These are phyloP conservation scores for Anastrepha obliqua DNA, from an alignment of 1,140 invertebrate species.

Conservation along the genomic window DNA sequence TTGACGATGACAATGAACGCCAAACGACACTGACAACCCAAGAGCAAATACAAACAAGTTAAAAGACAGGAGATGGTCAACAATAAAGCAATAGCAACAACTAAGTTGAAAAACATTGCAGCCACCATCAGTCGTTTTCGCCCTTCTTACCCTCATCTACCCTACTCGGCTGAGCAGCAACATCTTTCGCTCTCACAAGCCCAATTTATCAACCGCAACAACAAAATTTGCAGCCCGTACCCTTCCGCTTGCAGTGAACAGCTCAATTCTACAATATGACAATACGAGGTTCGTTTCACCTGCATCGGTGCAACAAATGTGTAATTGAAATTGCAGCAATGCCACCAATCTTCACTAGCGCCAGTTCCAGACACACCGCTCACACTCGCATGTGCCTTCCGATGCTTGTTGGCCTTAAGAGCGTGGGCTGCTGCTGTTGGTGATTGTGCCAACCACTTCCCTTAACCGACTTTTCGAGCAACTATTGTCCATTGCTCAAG, in stretches of 20 bases:
- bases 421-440: background rate
- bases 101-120: background rate
- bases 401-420: background rate
- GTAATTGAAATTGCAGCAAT: constrained; percentile 12
- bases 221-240: background rate
- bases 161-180: background rate
- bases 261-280: background rate
- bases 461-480: background rate
- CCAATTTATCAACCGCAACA: constrained; percentile 9
- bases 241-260: background rate
- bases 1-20: constrained; percentile 18
- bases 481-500: background rate
- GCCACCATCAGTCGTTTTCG: too few species aligned
- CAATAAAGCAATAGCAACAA: background rate
- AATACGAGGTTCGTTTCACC: constrained; percentile 28
- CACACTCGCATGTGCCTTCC: background rate
- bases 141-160: too few species aligned
- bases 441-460: background rate
- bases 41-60: constrained; percentile 9
- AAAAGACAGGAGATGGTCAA: background rate
- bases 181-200: background rate
- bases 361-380: background rate
- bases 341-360: background rate
- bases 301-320: background rate
- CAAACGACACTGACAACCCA: background rate